Base-by-base conservation (phyloP, 2,797 vertebrate genomes). In the Harpagifer antarcticus region DNA sequence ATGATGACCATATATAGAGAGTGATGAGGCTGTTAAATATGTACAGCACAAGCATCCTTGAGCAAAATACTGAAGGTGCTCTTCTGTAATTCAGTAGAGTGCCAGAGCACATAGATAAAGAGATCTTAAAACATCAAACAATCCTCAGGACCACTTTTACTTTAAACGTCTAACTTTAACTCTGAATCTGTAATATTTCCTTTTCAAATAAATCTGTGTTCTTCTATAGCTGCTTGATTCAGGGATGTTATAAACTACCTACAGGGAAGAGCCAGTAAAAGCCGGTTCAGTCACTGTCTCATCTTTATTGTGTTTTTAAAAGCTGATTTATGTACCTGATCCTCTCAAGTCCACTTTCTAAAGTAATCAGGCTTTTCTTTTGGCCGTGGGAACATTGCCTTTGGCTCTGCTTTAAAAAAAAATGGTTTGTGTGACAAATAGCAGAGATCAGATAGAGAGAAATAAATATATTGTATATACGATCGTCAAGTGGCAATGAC, bases 1-100 rank as follows among this genome's bases (percentile, higher is more conserved):
- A 47, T 59, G 62, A 73, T 72, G 80, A 68, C 70, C 68, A 49
- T 71, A 86, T 61, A 82, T 70, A 74, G 49, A 66, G 31, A 77
- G 31, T 66, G 47, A n/a, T 19, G 61, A 73, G 45, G 40, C 50
- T 53, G 31, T 49, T 33, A 3, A 56, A 63, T 44, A 20, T 6
- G 56, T 6, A 56, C 58, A 42, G 57, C 56, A 45, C 48, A 49
- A 67, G 31, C 43, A 54, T 73, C 76, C 72, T 56, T 71, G n/a
- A 58, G 19, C 10, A 37, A 57, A 69, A 76, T 14, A 56, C 49
- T 58, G 55, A 62, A 81, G 54, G 19, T 40, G 45, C 19, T 62
- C 20, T 43, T 70, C 58, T 70, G 40, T 5, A 33, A 20, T 65
- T 50, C 40, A 47, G 45, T 20, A 1, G 8, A 56, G 56, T 68